Evolutionary conservation across 2,797 vertebrate genomes (phyloP), one percentile per base, ranked within the genome.

Genomic region (Cottoperca gobio): DNA sequence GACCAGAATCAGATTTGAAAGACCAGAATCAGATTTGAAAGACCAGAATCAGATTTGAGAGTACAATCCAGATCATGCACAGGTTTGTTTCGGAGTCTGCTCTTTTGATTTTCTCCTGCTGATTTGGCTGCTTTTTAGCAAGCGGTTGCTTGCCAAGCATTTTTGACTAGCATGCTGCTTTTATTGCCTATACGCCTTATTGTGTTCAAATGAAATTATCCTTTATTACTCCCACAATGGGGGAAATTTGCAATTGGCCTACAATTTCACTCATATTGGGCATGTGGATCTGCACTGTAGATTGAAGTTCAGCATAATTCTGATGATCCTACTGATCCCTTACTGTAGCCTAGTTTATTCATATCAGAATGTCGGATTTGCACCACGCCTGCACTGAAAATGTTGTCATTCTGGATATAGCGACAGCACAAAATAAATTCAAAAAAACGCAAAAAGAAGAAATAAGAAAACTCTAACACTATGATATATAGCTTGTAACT

Each of bases 21-120:
- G 1, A n/a, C n/a, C n/a, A n/a, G n/a, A n/a, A n/a, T n/a, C 1
- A 0, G 7, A 23, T 24, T 9, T 7, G 3, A 16, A 0, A 23
- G 35, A 58, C 35, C 45, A 70, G 53, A 48, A 3, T 52, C 3
- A 26, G 28, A 13, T 19, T 60, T 53, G 12, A 1, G 1, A 1
- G 1, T 9, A 23, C 2, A 59, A 11, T 23, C 23, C 14, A 12
- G 1, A 24, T 10, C 24, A 37, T 11, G 23, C 5, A 0, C 0
- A 2, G 4, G 0, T n/a, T 42, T 9, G 3, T 50, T 37, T n/a
- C 50, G n/a, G 5, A 61, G 2, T 62, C 10, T 40, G 5, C 35
- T 40, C 13, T 40, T 23, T 54, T 0, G 17, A 11, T 17, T 8
- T 42, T 28, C 43, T 37, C 28, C 12, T 19, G 28, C 37, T 35